Base-by-base conservation (phyloP, 2,113 vertebrate genomes). In the Ramphastos sulfuratus region DNA sequence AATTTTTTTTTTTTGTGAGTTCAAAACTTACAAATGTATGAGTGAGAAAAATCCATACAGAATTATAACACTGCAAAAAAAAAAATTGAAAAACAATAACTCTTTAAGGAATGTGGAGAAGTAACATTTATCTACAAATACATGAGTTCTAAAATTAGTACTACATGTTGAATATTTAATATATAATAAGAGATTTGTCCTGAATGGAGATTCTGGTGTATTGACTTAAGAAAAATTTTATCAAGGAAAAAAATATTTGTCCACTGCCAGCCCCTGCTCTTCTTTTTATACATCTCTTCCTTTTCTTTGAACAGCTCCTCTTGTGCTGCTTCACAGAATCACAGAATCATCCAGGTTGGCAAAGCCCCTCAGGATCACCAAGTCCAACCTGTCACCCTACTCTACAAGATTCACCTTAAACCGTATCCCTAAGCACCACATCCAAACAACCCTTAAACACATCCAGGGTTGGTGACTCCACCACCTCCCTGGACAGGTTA, bases 121-220 rank as follows among this genome's bases (percentile, higher is more conserved):
- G 28, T 92, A 50, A 55, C 39, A 82, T 87, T 75, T 79, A 58
- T 82, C 78, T 72, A 61, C 44, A 85, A 65, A 82, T 44, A 58
- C 2, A 0, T 73, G 27, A 27, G 23, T 82, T 91, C 67, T 35
- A 75, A 89, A 96, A 87, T 92, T 86, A 76, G 35, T 63, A 39
- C 23, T 58, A 35, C 18, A 9, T 55, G 39, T 70, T 93, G 48
- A 91, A 87, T 82, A 79, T 87, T 93, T 82, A 85, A 75, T 79
- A 56, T 25, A 21, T 74, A 86, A 37, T 37, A 74, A 74, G 59
- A 85, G 10, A 39, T 82, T 89, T 94, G 16, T 87, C 20, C 48
- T 89, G 87, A 69, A 50, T 79, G 59, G 59, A 75, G 48, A 85
- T 87, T 92, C 85, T 92, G 54, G 67, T 87, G 13, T 63, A 77